Conservation (phyloP, 2,888 invertebrate species). For the Sussaba pulchella region DNA sequence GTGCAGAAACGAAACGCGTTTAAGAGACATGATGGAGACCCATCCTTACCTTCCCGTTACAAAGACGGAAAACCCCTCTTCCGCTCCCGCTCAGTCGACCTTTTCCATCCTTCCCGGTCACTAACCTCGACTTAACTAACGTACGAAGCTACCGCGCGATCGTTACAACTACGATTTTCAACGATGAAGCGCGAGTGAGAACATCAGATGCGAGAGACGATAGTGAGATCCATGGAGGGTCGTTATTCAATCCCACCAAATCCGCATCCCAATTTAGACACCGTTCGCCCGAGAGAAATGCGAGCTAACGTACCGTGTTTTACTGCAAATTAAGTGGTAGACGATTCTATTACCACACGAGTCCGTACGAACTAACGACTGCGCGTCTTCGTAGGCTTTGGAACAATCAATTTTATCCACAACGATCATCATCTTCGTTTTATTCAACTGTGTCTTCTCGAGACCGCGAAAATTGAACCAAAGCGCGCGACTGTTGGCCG, state of each 20-base stretch:
- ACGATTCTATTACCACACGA: conserved; percentile 11
- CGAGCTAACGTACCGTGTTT: not conserved
- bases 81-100: conserved; percentile 43
- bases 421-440: not conserved
- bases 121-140: conserved; percentile 71
- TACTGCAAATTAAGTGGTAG: conserved; percentile 18
- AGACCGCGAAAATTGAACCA: too few relatives aligned
- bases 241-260: conserved; percentile 25
- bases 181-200: not conserved
- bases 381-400: conserved; percentile 3
- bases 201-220: not conserved
- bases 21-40: not conserved
- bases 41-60: conserved; percentile 24
- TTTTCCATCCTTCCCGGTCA: conserved; percentile 74
- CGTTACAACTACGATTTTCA: conserved; percentile 27
- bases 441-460: too few relatives aligned
- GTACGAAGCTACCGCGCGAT: conserved; percentile 20
- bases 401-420: conserved; percentile 10
- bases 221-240: conserved; percentile 15
- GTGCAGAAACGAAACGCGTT: not conserved
- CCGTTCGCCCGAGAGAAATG: conserved; percentile 15
- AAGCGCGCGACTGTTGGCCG: too few relatives aligned
- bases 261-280: conserved; percentile 25
- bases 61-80: conserved; percentile 27
- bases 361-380: not conserved